Evolutionary conservation across 2,888 invertebrate species (phyloP).

Genomic region (Criorhina ranunculi): DNA sequence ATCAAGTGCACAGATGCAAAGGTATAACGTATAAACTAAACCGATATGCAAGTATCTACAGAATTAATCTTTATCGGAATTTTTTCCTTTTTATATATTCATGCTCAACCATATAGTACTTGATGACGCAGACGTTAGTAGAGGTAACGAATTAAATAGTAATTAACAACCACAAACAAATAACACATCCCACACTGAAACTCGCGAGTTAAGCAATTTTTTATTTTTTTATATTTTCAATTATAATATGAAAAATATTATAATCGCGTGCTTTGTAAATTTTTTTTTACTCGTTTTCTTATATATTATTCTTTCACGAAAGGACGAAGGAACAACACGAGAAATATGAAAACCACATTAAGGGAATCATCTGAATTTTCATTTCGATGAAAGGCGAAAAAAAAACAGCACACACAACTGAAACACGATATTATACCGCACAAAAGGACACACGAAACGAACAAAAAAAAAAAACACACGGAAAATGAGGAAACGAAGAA

Average conservation of each 20-base stretch:
- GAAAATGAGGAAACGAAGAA: slow-evolving; percentile 42
- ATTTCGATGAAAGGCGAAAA: slow-evolving; percentile 10
- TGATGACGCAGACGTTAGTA: slow-evolving; percentile 9
- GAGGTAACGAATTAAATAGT: slow-evolving; percentile 34
- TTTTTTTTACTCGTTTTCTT: slow-evolving; percentile 19
- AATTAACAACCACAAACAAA: slow-evolving; percentile 47
- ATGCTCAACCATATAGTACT: background rate
- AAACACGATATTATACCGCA: slow-evolving; percentile 33
- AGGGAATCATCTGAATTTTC: slow-evolving; percentile 46
- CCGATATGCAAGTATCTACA: slow-evolving; percentile 43
- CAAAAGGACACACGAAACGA: slow-evolving; percentile 38
- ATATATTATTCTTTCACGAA: slow-evolving; percentile 22
- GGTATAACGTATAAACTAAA: slow-evolving; percentile 10
- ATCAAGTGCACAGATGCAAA: slow-evolving; percentile 23
- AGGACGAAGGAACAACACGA: slow-evolving; percentile 48
- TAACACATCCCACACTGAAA: slow-evolving; percentile 24
- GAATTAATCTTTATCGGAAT: slow-evolving; percentile 27
- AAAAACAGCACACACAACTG: slow-evolving; percentile 47
- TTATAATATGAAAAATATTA: slow-evolving; percentile 51
- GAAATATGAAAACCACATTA: slow-evolving; percentile 41
- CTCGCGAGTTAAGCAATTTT: slow-evolving; percentile 25
- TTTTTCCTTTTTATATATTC: no score
- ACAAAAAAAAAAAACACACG: slow-evolving; percentile 28
- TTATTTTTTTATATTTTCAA: slow-evolving; percentile 36
- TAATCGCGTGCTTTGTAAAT: slow-evolving; percentile 61